These are phyloP conservation scores for Euphonia xanthogaster DNA, from an alignment of 2,797 vertebrate genomes.

Conservation along the genomic window DNA sequence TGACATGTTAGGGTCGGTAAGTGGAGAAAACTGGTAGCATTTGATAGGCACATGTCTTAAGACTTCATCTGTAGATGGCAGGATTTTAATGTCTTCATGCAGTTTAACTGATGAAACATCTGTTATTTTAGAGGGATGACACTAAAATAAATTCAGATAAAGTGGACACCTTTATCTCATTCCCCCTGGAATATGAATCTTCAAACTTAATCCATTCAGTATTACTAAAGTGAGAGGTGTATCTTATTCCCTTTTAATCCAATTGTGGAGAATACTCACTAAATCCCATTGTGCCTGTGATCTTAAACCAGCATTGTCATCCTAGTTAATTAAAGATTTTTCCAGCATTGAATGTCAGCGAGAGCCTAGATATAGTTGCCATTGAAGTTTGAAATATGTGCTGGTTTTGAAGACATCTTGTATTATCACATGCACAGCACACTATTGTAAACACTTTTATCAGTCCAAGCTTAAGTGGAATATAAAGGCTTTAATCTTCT, in stretches of 20 bases:
- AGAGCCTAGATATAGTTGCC: not conserved
- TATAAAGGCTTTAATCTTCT: conserved; percentile 57
- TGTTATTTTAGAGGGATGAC: not conserved
- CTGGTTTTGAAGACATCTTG: conserved; percentile 5
- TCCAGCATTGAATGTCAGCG: conserved; percentile 10
- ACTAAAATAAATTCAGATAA: not conserved
- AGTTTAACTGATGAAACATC: not conserved
- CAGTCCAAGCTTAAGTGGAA: conserved; percentile 50
- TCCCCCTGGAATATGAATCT: not conserved
- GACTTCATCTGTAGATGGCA: not conserved
- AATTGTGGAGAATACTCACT: conserved; percentile 13
- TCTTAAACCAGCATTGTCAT: not conserved
- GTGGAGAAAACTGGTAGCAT: not conserved
- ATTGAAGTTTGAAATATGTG: conserved; percentile 18
- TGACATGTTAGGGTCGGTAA: not conserved
- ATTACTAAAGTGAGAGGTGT: not conserved
- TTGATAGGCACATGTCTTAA: not conserved
- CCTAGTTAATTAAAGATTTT: conserved; percentile 48
- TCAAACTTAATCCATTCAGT: not conserved
- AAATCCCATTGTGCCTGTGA: conserved; percentile 13
- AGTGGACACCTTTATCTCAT: conserved; percentile 9
- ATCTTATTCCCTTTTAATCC: conserved; percentile 29
- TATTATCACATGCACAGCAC: conserved; percentile 31
- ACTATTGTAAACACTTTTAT: conserved; percentile 54
- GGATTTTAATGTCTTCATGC: not conserved